These are phyloP conservation scores for Lottia scabra DNA, from an alignment of 2,888 invertebrate genomes.

Conservation along the genomic window DNA sequence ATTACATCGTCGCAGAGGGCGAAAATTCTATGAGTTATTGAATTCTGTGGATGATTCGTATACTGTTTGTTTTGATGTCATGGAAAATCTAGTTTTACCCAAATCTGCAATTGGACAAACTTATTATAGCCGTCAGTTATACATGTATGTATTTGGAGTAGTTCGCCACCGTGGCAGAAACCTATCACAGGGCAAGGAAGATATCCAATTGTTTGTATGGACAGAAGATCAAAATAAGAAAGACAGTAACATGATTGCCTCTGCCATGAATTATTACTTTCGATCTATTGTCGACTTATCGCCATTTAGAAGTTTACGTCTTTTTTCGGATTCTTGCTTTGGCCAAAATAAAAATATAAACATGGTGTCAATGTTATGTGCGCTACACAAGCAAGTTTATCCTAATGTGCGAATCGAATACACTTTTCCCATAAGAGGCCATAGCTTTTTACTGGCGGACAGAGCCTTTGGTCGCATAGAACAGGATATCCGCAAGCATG, in stretches of 20 bases:
- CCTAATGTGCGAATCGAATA: too few relatives aligned
- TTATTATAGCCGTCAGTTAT: constrained; percentile 8
- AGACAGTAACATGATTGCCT: too few relatives aligned
- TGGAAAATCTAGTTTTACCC: constrained; percentile 25
- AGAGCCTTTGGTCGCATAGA: neutral
- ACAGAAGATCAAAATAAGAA: too few relatives aligned
- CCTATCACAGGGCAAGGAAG: neutral
- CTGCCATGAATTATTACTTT: too few relatives aligned
- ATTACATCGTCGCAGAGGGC: constrained; percentile 9
- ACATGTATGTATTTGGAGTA: constrained; percentile 5
- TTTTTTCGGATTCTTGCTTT: too few relatives aligned
- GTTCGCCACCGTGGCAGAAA: neutral
- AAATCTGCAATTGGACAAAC: constrained; percentile 9
- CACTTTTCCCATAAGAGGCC: constrained; percentile 10
- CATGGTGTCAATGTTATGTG: too few relatives aligned
- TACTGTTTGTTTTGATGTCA: constrained; percentile 24
- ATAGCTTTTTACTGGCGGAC: constrained; percentile 14
- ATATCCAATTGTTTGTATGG: too few relatives aligned
- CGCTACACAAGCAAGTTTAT: too few relatives aligned
- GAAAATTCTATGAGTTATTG: constrained; percentile 18
- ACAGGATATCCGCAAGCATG: neutral
- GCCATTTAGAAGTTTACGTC: too few relatives aligned
- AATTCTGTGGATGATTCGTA: constrained; percentile 10
- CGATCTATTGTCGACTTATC: too few relatives aligned
- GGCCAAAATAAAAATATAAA: too few relatives aligned